Evolutionary conservation across 2,888 invertebrate genomes (phyloP), one percentile per base, ranked within the genome.

Genomic region (Limnephilus rhombicus): DNA sequence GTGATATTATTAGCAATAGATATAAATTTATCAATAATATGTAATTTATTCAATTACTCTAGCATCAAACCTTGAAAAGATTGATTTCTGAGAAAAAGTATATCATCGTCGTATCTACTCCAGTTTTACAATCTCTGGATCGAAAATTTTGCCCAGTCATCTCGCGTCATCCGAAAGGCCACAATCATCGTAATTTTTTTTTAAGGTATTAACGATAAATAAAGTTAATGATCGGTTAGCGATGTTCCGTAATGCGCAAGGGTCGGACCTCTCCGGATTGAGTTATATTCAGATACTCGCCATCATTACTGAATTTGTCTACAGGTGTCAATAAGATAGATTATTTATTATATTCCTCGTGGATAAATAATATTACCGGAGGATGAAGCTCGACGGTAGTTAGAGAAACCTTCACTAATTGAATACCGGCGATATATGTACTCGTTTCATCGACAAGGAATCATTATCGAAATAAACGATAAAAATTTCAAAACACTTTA

Each of bases 181-280:
- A 80, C 90, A 91, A 91, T 90, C 90, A 90, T 87, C 87, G 85
- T 34, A 41, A 85, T 68, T 91, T 86, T 91, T 86, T 91, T 91
- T 91, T n/a, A 80, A 80, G 41, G 68, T 86, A 91, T 91, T 91
- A 91, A 91, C 86, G 91, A 91, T 91, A 91, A 91, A 91, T 91
- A 91, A 91, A 41, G 81, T 80, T 91, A 91, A 91, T 86, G 85
- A 91, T 81, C 81, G 85, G 91, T 86, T 91, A 85, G 85, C 81
- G 31, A 85, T 80, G 49, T 24, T 24, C 91, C 83, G 24, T 37
- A 83, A 83, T 41, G 83, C 41, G 24, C 37, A 41, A 83, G 37
- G 83, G 83, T 83, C 18, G 24, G 83, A 34, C 41, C 18, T 83
- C 83, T 41, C 83, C 18, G 37, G 34, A 83, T 37, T 83, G 85